These are phyloP conservation scores for Drosophila flavopinicola DNA, from an alignment of 2,888 invertebrate species.

Conservation along the genomic window DNA sequence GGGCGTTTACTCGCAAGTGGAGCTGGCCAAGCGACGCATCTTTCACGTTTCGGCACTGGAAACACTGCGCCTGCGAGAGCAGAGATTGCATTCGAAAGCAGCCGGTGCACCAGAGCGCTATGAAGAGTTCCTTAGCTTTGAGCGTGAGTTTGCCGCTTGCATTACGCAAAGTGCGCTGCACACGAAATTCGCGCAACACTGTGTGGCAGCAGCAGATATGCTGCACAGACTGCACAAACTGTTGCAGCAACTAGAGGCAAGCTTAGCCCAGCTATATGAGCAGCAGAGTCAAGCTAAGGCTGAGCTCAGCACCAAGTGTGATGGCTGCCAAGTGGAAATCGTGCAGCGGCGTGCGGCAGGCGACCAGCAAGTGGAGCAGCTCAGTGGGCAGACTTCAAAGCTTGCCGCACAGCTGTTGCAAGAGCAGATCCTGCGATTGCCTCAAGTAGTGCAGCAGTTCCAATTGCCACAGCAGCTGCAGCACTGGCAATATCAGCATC, in stretches of 20 bases:
- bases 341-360: constrained; percentile 92
- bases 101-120: constrained; percentile 94
- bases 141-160: constrained; percentile 98
- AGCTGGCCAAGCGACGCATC: constrained; percentile 95
- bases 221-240: constrained; percentile 88
- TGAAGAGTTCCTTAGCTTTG: constrained; percentile 99
- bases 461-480: constrained; percentile 94
- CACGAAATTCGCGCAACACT: constrained; percentile 99
- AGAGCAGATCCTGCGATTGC: constrained; percentile 97
- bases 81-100: constrained; percentile 81
- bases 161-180: constrained; percentile 98
- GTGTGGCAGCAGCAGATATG: constrained; percentile 95
- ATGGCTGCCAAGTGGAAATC: constrained; percentile 93
- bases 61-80: constrained; percentile 89
- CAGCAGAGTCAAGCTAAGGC: constrained; percentile 88
- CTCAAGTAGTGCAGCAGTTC: constrained; percentile 95
- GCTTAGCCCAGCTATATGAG: constrained; percentile 86
- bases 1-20: constrained; percentile 92
- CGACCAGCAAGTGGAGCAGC: constrained; percentile 95
- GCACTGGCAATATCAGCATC: constrained; percentile 95
- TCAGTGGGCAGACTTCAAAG: constrained; percentile 97
- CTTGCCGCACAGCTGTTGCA: constrained; percentile 95
- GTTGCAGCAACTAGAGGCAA: constrained; percentile 88
- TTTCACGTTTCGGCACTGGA: constrained; percentile 99
- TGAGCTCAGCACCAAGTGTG: constrained; percentile 90